Conservation (phyloP, 2,113 vertebrate genomes). For the Myrmecophaga tridactyla region DNA sequence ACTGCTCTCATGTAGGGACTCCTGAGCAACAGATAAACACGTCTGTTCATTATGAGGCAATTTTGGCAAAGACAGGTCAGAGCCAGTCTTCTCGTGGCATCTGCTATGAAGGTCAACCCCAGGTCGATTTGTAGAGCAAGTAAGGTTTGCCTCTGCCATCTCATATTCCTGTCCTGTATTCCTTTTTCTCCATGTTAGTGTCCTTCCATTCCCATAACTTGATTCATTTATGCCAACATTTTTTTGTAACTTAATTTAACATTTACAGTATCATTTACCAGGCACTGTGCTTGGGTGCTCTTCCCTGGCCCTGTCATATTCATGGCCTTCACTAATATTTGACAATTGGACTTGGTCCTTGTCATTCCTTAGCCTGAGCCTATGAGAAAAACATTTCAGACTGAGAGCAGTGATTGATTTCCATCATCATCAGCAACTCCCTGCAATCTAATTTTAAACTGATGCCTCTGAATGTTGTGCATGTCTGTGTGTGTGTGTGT, state of each 20-base stretch:
- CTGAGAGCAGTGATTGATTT: neutral
- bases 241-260: neutral
- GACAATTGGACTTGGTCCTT: neutral
- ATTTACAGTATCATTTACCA: neutral
- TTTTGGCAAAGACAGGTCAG: neutral
- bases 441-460: slow-evolving; percentile 17
- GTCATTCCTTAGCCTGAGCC: neutral
- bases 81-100: neutral
- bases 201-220: neutral
- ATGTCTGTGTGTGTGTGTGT: neutral
- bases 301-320: neutral
- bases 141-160: neutral
- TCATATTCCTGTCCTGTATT: neutral
- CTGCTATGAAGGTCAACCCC: neutral
- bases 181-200: neutral
- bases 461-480: neutral
- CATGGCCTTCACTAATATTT: neutral
- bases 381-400: slow-evolving; percentile 17
- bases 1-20: neutral
- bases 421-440: neutral
- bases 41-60: neutral
- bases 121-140: neutral
- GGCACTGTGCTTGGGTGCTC: neutral
- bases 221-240: slow-evolving; percentile 3
- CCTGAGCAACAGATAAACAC: neutral